Percentiles rank a stretch among this genome's conserved stretches.
Conservation (phyloP, 2,888 invertebrate genomes). For the Zele albiditarsus region DNA sequence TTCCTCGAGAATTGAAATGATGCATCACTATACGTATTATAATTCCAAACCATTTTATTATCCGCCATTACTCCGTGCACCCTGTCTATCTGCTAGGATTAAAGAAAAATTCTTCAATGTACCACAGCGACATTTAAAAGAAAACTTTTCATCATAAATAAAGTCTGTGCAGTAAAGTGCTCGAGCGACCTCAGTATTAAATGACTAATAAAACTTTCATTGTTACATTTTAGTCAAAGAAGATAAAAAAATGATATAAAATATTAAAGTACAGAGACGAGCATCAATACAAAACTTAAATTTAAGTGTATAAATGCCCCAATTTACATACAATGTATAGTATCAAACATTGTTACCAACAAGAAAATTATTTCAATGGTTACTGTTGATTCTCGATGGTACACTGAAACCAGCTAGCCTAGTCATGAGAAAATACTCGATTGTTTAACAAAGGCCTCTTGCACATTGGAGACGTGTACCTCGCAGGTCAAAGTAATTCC, state of each 20-base stretch:
- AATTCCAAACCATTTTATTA: slow-evolving; percentile 43
- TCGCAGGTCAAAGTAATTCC: slow-evolving; percentile 5
- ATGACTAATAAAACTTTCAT: background rate
- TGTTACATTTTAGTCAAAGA: background rate
- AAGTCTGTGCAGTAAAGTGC: background rate
- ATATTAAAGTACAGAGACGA: background rate
- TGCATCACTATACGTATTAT: slow-evolving; percentile 31
- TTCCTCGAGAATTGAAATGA: slow-evolving; percentile 40
- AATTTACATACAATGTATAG: background rate
- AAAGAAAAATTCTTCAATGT: slow-evolving; percentile 1
- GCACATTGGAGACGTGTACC: background rate
- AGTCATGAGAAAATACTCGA: slow-evolving; percentile 4
- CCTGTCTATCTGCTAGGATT: slow-evolving; percentile 6
- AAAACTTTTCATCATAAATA: background rate
- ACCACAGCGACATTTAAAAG: background rate
- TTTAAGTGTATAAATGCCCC: background rate
- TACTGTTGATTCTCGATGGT: background rate
- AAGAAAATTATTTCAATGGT: background rate
- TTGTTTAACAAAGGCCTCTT: background rate
- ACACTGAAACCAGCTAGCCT: no score
- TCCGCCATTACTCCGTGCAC: slow-evolving; percentile 28
- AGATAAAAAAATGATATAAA: background rate
- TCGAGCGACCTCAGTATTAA: background rate
- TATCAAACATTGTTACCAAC: background rate
- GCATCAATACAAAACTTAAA: background rate